Evolutionary conservation across 2,113 vertebrate species (phyloP).

Genomic region (Bambusicola thoracicus): DNA sequence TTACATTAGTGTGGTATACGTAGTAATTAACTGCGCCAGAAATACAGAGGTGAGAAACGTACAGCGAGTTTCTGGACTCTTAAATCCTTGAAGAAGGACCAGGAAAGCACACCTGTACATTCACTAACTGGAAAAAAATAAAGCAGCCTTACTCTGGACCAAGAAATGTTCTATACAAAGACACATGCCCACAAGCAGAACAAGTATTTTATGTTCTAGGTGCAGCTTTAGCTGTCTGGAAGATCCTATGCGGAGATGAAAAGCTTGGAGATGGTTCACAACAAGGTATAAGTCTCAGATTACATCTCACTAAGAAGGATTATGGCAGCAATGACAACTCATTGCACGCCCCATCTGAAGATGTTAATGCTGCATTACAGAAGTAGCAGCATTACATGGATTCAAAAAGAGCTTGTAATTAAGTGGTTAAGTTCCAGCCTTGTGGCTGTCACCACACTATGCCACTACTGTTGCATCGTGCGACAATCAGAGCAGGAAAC

Average conservation of each 20-base stretch:
- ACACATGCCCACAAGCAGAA: background rate
- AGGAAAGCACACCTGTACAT: background rate
- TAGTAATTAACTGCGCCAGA: background rate
- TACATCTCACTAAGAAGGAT: background rate
- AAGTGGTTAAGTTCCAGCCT: background rate
- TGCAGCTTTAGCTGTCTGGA: background rate
- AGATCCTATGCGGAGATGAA: background rate
- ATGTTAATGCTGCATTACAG: background rate
- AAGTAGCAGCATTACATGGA: background rate
- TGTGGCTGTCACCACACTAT: background rate
- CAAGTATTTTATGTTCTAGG: background rate
- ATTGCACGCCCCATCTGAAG: rapidly evolving
- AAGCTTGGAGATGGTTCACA: background rate
- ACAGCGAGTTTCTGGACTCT: background rate
- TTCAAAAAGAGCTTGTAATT: background rate
- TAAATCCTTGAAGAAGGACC: background rate
- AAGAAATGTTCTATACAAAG: background rate
- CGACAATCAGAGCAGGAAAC: background rate
- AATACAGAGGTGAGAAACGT: background rate
- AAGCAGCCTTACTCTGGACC: background rate
- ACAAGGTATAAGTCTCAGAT: background rate
- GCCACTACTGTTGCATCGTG: background rate
- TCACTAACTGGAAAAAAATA: background rate
- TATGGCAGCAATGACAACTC: background rate
- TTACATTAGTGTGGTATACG: too few relatives aligned